These are phyloP conservation scores for Selene dorsalis DNA, from an alignment of 2,797 vertebrate species.

Conservation along the genomic window DNA sequence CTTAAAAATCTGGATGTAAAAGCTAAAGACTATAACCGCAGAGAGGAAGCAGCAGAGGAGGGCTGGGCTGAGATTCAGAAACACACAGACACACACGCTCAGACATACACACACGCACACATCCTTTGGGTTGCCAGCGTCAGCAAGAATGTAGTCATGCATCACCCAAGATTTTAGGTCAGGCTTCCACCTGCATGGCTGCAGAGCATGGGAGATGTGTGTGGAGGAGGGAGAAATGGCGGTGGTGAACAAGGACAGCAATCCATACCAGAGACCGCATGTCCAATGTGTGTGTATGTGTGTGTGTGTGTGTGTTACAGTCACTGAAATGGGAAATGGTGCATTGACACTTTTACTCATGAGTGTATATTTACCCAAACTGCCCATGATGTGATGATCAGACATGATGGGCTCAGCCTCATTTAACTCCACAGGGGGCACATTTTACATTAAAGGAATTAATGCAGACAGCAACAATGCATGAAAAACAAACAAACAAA, in stretches of 20 bases:
- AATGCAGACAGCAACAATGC: conserved; percentile 29
- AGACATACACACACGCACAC: conserved; percentile 31
- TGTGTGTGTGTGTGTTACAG: conserved; percentile 29
- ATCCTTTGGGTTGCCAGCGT: conserved; percentile 53
- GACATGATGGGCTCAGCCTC: conserved; percentile 11
- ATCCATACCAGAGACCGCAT: conserved; percentile 44
- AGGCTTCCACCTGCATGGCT: conserved; percentile 74
- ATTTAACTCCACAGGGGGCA: conserved; percentile 24
- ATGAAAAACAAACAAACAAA: conserved; percentile 32
- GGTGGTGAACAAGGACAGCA: conserved; percentile 39
- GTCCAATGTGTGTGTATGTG: conserved; percentile 12
- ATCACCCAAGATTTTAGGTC: conserved; percentile 84
- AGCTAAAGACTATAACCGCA: not conserved
- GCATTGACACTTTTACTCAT: conserved; percentile 22
- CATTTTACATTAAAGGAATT: conserved; percentile 7
- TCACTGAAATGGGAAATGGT: conserved; percentile 7
- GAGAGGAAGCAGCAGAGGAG: conserved; percentile 26
- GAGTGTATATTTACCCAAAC: conserved; percentile 12
- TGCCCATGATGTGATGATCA: conserved; percentile 21
- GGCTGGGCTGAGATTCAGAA: conserved; percentile 18
- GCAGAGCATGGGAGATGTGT: conserved; percentile 28
- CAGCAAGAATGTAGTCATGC: conserved; percentile 77
- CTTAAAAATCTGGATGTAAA: not conserved
- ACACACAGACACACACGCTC: conserved; percentile 8
- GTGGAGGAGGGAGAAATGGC: conserved; percentile 14